These are phyloP conservation scores for Campaea margaritaria DNA, from an alignment of 2,888 invertebrate genomes.

Conservation along the genomic window DNA sequence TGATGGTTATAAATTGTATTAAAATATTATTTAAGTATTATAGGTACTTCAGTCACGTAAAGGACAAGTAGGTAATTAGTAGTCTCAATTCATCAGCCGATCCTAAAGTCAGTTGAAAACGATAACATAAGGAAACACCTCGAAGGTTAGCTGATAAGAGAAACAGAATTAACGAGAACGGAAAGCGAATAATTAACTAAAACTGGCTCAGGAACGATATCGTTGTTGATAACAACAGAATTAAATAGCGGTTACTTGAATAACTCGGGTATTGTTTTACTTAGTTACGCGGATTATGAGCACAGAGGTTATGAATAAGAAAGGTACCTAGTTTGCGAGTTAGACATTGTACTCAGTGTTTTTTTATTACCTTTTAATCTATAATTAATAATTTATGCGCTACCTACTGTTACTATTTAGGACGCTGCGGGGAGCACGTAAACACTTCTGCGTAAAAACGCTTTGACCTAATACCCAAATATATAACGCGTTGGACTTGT, in stretches of 20 bases:
- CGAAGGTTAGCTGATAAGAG: conserved; percentile 52
- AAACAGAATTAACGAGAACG: conserved; percentile 42
- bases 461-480: too few relatives aligned
- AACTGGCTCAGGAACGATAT: conserved; percentile 38
- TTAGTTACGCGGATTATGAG: conserved; percentile 27
- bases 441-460: too few relatives aligned
- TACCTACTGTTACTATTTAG: too few relatives aligned
- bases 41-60: too few relatives aligned
- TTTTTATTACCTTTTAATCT: not conserved
- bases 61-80: too few relatives aligned
- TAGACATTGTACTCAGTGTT: not conserved
- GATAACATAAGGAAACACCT: conserved; percentile 13
- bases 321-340: not conserved
- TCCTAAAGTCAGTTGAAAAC: not conserved
- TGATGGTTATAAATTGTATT: too few relatives aligned
- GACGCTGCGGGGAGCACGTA: too few relatives aligned
- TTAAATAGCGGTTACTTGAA: conserved; percentile 31
- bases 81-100: too few relatives aligned
- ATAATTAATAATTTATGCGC: too few relatives aligned
- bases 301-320: conserved; percentile 12
- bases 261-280: conserved; percentile 30
- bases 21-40: too few relatives aligned
- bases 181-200: conserved; percentile 44
- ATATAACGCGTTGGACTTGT: too few relatives aligned
- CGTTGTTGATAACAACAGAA: conserved; percentile 30